A percentile compares a stretch with the other conserved stretches of the same genome.
These are phyloP conservation scores for Papilio machaon DNA, from an alignment of 1,140 invertebrate genomes.

Conservation along the genomic window DNA sequence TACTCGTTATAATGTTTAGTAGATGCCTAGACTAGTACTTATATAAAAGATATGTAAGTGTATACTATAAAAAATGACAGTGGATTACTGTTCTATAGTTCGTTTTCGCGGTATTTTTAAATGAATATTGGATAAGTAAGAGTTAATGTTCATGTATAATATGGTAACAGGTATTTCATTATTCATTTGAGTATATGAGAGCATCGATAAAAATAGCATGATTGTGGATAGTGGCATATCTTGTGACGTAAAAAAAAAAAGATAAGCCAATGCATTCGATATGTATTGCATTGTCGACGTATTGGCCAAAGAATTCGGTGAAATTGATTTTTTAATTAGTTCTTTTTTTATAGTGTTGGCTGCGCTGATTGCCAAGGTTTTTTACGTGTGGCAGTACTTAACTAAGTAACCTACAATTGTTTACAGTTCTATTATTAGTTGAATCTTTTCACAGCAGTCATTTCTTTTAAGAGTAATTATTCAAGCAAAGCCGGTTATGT, in stretches of 20 bases:
- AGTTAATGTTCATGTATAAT: conserved; percentile 28
- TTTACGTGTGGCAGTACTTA: no score
- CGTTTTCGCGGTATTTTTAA: neutral
- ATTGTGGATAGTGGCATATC: conserved; percentile 29
- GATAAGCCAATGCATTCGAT: conserved; percentile 13
- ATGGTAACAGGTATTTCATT: conserved; percentile 18
- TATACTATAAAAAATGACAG: neutral
- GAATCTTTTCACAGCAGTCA: no score
- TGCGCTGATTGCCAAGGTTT: no score
- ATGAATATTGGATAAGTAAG: conserved; percentile 35
- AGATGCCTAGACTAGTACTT: no score
- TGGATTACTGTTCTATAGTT: neutral
- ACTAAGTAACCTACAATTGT: no score
- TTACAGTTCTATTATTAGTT: no score
- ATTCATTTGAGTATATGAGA: conserved; percentile 30
- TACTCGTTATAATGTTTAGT: no score
- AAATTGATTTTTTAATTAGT: neutral
- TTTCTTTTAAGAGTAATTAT: no score
- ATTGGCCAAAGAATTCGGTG: neutral
- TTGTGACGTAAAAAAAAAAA: conserved; percentile 24
- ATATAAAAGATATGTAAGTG: neutral
- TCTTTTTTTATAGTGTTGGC: no score
- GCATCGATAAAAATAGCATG: conserved; percentile 33
- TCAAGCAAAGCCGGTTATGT: no score
- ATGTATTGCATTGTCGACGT: neutral